Percentiles rank a stretch among this genome's conserved stretches.
These are phyloP conservation scores for Lepus townsendii DNA, from an alignment of 2,797 vertebrate genomes.

Conservation along the genomic window DNA sequence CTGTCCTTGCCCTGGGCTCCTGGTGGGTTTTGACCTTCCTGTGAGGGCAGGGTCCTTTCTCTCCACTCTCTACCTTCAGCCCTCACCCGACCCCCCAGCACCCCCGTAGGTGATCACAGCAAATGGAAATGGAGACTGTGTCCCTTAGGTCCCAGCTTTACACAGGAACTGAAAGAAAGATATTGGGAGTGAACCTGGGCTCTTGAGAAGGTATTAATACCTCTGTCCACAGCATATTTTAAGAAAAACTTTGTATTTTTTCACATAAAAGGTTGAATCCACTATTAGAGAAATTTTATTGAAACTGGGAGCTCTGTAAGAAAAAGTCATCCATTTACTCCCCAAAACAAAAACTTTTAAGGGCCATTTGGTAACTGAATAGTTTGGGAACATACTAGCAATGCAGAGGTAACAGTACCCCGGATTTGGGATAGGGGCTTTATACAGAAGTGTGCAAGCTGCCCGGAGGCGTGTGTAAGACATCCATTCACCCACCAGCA, in stretches of 20 bases:
- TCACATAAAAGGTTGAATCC: neutral
- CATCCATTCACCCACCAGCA: neutral
- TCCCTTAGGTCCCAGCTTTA: neutral
- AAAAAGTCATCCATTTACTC: neutral
- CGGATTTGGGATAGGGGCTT: neutral
- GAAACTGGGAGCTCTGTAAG: neutral
- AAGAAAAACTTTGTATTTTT: slow-evolving; percentile 1
- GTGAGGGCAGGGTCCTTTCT: neutral
- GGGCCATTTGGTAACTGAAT: neutral
- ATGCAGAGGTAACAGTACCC: neutral
- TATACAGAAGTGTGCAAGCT: neutral
- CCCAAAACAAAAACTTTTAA: slow-evolving; percentile 6
- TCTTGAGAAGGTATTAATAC: neutral
- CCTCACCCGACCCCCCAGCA: neutral
- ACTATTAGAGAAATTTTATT: slow-evolving; percentile 14
- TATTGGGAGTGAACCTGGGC: neutral
- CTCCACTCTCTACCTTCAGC: neutral
- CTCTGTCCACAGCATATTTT: neutral
- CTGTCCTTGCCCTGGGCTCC: neutral
- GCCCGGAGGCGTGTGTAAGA: slow-evolving; percentile 37
- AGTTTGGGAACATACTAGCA: neutral
- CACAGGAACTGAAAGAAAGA: neutral
- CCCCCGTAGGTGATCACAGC: neutral
- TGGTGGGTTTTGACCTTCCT: neutral
- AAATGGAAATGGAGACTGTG: neutral